Evolutionary conservation across 2,888 invertebrate genomes (phyloP), one percentile per base, ranked within the genome.

Genomic region (Drosophila mettleri): DNA sequence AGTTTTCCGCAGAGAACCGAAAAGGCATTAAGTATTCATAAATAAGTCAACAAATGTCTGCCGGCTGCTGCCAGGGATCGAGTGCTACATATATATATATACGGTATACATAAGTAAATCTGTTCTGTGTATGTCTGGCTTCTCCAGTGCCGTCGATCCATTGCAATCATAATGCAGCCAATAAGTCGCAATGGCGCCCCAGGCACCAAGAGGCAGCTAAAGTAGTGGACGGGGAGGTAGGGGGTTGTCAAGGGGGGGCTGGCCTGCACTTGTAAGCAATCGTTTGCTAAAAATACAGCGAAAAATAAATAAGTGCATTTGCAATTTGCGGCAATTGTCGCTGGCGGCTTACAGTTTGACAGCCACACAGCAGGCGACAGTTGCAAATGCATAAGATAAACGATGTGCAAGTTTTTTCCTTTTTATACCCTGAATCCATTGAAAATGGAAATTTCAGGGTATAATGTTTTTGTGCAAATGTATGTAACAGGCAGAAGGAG

Each of bases 271-370:
- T 86, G 87, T 83, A 77, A 74, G 82, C 87, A 85, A 79, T 87
- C 88, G 65, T 55, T 72, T 75, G 74, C 77, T 69, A 68, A 59
- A 77, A 72, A 77, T 74, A 74, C 45, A 53, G 54, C 14, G 70
- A 27, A 22, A 69, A 69, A 69, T 41, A 60, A 75, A 74, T 71
- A 70, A 74, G 49, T 69, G 78, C 66, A 74, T 51, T 69, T 76
- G 69, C 77, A 88, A 85, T 88, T 88, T 83, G 84, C 41, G 77
- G 77, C 86, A 85, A 85, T 85, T 85, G 85, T 88, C 87, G 74
- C 74, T 54, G 43, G 16, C 34, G 10, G 64, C 33, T 33, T 62
- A 63, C 61, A 72, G 72, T 52, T 65, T 65, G 59, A 54, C 55
- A 62, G 34, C 2, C 70, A 46, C 49, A 45, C 53, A 36, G 46